Conservation (phyloP, 2,888 invertebrate genomes). For the Timandra comae region DNA sequence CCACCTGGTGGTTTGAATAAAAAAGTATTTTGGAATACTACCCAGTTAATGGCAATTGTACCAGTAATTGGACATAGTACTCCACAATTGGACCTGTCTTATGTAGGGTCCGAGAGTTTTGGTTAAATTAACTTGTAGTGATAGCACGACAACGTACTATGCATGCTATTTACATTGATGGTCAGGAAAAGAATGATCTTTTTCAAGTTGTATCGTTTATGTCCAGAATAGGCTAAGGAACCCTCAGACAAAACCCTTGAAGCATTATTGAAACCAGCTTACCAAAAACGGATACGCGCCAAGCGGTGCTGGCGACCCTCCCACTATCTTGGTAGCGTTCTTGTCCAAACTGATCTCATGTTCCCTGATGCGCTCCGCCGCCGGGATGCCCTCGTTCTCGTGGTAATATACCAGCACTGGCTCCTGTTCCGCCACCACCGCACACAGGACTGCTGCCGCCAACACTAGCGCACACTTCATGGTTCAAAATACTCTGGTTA, state of each 20-base stretch:
- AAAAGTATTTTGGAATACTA: no score
- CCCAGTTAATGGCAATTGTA: no score
- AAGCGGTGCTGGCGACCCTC: constrained; percentile 23
- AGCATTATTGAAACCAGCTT: constrained; percentile 9
- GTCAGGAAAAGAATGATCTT: no score
- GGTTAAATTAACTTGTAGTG: no score
- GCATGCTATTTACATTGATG: no score
- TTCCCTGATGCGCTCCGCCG: constrained; percentile 27
- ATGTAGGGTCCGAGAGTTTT: no score
- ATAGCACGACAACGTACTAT: no score
- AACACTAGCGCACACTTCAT: constrained; percentile 10
- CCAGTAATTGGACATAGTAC: no score
- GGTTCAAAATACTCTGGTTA: constrained; percentile 5
- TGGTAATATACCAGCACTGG: constrained; percentile 27
- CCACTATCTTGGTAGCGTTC: constrained; percentile 28
- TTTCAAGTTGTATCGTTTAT: no score
- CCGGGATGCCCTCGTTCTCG: constrained; percentile 27
- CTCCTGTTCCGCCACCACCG: constrained; percentile 13
- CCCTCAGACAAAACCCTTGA: no score
- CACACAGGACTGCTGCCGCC: neutral
- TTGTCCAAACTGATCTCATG: constrained; percentile 22
- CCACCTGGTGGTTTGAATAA: constrained; percentile 19
- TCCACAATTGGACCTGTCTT: no score
- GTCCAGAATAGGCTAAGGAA: no score
- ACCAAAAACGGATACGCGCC: constrained; percentile 30